Conservation (phyloP, 2,888 invertebrate genomes). For the Chymomyza amoena region DNA sequence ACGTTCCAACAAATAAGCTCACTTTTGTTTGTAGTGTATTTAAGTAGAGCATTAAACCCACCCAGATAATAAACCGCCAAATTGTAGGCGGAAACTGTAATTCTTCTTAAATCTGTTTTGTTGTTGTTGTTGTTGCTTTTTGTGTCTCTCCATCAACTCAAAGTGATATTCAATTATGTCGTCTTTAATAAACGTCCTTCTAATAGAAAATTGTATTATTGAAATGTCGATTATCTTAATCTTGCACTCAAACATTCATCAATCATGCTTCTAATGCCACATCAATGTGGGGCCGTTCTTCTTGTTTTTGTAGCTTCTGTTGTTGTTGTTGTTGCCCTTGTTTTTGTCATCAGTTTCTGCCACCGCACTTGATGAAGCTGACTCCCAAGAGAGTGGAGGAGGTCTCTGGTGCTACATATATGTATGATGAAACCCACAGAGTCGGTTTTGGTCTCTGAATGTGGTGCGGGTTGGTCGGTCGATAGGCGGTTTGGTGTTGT, state of each 20-base stretch:
- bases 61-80: neutral
- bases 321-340: too few relatives aligned
- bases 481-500: slow-evolving; percentile 15
- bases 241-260: slow-evolving; percentile 63
- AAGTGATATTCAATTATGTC: slow-evolving; percentile 31
- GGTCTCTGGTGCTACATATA: neutral
- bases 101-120: neutral
- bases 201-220: slow-evolving; percentile 50
- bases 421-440: neutral
- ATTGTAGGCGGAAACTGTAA: neutral
- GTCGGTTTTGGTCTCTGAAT: neutral
- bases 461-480: slow-evolving; percentile 6
- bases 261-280: slow-evolving; percentile 67
- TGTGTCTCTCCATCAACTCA: slow-evolving; percentile 23
- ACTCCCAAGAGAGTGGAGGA: neutral
- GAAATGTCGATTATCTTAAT: slow-evolving; percentile 73
- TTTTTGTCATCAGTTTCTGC: slow-evolving; percentile 15
- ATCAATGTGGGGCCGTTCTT: slow-evolving; percentile 43
- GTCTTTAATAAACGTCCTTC: neutral
- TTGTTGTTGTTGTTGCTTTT: neutral
- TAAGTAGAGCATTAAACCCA: neutral
- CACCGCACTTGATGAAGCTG: neutral
- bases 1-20: neutral
- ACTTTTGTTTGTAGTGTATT: neutral
- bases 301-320: slow-evolving; percentile 24